Evolutionary conservation across 2,113 vertebrate genomes (phyloP), one percentile per base, ranked within the genome.

Genomic region (Barnardius zonarius): DNA sequence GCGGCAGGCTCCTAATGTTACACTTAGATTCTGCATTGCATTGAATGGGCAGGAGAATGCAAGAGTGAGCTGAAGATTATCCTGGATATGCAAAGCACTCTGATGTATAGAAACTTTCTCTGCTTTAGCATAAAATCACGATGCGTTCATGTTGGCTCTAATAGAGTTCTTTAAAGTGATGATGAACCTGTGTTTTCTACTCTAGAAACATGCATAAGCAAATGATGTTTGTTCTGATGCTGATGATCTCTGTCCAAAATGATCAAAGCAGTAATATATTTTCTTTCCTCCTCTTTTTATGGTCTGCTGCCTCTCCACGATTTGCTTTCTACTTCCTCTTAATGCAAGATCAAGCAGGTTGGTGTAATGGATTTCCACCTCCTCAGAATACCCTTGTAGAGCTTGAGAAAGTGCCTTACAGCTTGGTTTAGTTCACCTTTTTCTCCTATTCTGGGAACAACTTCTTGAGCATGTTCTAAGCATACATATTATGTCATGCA

Each of bases 311-410:
- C 98, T 98, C 96, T 98, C 97, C 98, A 76, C 86, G 98, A 98
- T 95, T 98, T 98, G 97, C 97, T 98, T 98, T 97, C 97, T 97
- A 67, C 97, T 96, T 88, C 98, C 97, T 98, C 98, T 98, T 98
- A 98, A 98, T 98, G 97, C 98, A 98, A 99, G 98, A 99, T 97
- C 98, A 98, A 98, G 98, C 98, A 99, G 98, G 99, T 99, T 99
- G 98, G 99, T 99, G 98, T 97, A 82, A 97, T 96, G 96, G 95
- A 96, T 97, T 98, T 97, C 97, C 93, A 92, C 82, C 81, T 98
- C 92, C 90, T 95, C 78, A 9, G 41, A 82, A 81, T 92, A 78
- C 66, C 94, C 5, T 83, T 96, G 86, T 54, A 95, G 90, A 95
- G 79, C 91, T 92, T 95, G 59, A 57, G 78, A 76, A 91, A 89